Evolutionary conservation across 2,888 invertebrate species (phyloP).

Genomic region (Xiphydria camelus): DNA sequence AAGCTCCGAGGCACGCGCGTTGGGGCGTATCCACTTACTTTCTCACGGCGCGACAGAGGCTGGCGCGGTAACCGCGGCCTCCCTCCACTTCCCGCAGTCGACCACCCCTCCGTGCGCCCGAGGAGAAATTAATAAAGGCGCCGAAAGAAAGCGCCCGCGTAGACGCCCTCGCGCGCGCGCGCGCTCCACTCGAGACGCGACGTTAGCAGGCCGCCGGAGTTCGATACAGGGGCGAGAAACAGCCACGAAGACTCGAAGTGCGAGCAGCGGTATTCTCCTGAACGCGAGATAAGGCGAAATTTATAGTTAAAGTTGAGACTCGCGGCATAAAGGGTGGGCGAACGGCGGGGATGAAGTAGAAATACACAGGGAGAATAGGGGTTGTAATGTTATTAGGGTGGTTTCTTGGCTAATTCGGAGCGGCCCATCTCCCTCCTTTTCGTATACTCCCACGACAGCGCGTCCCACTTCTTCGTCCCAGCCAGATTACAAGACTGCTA

Average conservation of each 20-base stretch:
- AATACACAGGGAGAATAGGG: conserved; percentile 14
- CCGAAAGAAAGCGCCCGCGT: too few relatives aligned
- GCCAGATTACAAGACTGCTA: conserved; percentile 16
- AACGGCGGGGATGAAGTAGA: conserved; percentile 17
- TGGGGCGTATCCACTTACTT: too few relatives aligned
- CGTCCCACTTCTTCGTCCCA: conserved; percentile 7
- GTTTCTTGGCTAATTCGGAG: conserved; percentile 32
- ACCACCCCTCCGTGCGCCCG: too few relatives aligned
- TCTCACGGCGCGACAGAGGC: too few relatives aligned
- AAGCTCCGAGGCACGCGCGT: too few relatives aligned
- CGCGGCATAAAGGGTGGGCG: conserved; percentile 11
- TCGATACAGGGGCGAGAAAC: too few relatives aligned
- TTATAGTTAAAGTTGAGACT: conserved; percentile 16
- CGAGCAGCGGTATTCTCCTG: background rate
- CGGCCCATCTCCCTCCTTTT: background rate
- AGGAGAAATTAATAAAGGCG: too few relatives aligned
- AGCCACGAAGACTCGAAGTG: background rate
- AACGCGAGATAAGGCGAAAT: conserved; percentile 13
- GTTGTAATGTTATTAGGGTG: conserved; percentile 27
- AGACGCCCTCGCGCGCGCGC: too few relatives aligned
- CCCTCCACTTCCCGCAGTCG: too few relatives aligned
- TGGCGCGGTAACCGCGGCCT: too few relatives aligned
- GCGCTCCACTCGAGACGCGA: too few relatives aligned
- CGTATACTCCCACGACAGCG: background rate
- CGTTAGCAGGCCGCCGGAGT: too few relatives aligned